Percentiles rank a stretch among this genome's conserved stretches.
These are phyloP conservation scores for Scolopax mira DNA, from an alignment of 2,113 vertebrate genomes.

Conservation along the genomic window DNA sequence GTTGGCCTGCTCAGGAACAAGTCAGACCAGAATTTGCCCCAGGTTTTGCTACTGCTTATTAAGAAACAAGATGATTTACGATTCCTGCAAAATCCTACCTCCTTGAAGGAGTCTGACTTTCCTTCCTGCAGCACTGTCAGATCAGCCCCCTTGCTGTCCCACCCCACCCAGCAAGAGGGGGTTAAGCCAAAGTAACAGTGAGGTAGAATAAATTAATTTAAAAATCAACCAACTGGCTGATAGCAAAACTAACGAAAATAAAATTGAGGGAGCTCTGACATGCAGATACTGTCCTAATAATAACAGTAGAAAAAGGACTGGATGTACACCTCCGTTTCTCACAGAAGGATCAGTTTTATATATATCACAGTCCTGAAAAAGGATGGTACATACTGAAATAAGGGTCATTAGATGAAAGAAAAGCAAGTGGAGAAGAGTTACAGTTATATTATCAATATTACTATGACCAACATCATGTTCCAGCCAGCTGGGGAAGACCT, in stretches of 20 bases:
- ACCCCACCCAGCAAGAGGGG: not conserved
- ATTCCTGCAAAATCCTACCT: not conserved
- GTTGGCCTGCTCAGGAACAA: not conserved
- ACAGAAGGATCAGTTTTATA: not conserved
- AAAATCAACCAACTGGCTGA: not conserved
- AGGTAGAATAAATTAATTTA: not conserved
- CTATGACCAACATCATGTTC: not conserved
- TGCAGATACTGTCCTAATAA: not conserved
- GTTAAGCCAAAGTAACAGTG: not conserved
- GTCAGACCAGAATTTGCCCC: slow-evolving; percentile 14
- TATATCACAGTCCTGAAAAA: not conserved
- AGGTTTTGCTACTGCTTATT: not conserved
- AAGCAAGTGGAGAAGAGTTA: not conserved
- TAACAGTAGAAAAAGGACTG: not conserved
- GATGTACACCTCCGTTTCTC: not conserved
- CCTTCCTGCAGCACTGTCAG: not conserved
- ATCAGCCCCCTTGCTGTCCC: not conserved
- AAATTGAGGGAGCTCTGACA: not conserved
- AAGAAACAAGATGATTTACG: slow-evolving; percentile 24
- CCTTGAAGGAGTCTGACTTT: not conserved
- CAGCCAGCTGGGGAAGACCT: not conserved
- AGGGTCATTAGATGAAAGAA: not conserved
- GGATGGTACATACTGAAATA: not conserved
- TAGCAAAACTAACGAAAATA: not conserved
- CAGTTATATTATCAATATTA: not conserved